These are phyloP conservation scores for Aphodius granarius DNA, from an alignment of 2,888 invertebrate species.

Conservation along the genomic window DNA sequence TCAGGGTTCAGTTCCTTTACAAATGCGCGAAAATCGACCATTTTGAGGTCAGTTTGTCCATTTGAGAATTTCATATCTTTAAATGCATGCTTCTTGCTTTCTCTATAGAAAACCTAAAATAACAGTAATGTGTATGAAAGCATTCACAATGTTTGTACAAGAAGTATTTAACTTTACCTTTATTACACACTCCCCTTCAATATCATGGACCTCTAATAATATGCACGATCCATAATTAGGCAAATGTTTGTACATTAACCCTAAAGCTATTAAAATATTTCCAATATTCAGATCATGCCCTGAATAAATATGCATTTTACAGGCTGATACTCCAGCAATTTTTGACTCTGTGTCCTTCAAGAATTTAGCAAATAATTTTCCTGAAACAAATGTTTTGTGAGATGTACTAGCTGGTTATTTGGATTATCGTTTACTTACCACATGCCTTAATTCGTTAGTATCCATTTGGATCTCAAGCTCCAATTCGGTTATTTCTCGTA, in stretches of 20 bases:
- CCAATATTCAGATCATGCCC: constrained; percentile 83
- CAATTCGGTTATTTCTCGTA: constrained; percentile 66
- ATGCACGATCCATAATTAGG: constrained; percentile 3
- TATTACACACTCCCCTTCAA: constrained; percentile 14
- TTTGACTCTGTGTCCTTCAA: constrained; percentile 67
- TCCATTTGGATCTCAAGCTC: constrained; percentile 72
- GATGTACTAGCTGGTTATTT: background rate
- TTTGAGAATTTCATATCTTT: background rate
- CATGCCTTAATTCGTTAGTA: constrained; percentile 63
- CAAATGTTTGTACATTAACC: constrained; percentile 59
- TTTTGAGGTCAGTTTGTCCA: background rate
- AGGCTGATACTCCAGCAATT: constrained; percentile 57
- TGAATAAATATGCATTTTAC: constrained; percentile 70
- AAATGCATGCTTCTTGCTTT: background rate
- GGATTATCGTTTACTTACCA: background rate
- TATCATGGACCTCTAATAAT: constrained; percentile 16
- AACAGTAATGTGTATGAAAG: background rate
- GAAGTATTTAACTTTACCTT: constrained; percentile 5
- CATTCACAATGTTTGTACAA: background rate
- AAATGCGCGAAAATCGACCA: background rate
- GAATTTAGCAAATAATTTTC: constrained; percentile 46
- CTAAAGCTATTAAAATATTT: constrained; percentile 72
- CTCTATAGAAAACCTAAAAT: background rate
- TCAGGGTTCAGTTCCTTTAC: background rate
- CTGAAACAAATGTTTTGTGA: background rate